phyloP scores from a whole-genome alignment of 2,113 vertebrate species.

The Psophia crepitans region DNA sequence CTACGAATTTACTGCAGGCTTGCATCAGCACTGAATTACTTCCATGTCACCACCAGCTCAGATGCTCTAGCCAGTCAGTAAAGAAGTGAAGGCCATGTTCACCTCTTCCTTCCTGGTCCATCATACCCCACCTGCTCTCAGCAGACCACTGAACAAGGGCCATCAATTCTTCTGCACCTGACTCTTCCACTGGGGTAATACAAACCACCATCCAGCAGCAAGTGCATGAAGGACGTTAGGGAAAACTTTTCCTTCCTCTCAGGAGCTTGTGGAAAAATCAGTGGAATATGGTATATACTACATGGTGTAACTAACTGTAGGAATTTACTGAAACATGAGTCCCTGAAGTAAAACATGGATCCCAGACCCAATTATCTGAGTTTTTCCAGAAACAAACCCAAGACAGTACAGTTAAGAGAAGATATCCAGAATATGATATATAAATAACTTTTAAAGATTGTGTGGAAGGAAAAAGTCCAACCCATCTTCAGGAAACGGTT shows the following conservation, averaged over 20 bases:
- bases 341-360: not conserved
- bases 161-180: not conserved
- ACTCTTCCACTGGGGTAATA: not conserved
- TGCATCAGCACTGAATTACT: not conserved
- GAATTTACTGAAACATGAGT: not conserved
- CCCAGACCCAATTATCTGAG: not conserved
- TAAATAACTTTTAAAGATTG: conserved; percentile 12
- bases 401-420: not conserved
- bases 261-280: not conserved
- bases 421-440: not conserved
- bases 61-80: not conserved
- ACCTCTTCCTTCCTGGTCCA: not conserved
- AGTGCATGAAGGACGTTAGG: not conserved
- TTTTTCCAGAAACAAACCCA: not conserved
- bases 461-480: not conserved
- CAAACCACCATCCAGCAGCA: not conserved
- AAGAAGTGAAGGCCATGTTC: not conserved
- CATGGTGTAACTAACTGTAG: not conserved
- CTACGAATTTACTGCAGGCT: not conserved
- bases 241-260: not conserved
- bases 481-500: conserved; percentile 24
- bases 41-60: not conserved
- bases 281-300: not conserved
- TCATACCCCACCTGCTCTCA: not conserved
- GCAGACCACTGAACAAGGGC: not conserved